phyloP scores from a whole-genome alignment of 2,797 vertebrate species.

The Epinephelus malabaricus region DNA sequence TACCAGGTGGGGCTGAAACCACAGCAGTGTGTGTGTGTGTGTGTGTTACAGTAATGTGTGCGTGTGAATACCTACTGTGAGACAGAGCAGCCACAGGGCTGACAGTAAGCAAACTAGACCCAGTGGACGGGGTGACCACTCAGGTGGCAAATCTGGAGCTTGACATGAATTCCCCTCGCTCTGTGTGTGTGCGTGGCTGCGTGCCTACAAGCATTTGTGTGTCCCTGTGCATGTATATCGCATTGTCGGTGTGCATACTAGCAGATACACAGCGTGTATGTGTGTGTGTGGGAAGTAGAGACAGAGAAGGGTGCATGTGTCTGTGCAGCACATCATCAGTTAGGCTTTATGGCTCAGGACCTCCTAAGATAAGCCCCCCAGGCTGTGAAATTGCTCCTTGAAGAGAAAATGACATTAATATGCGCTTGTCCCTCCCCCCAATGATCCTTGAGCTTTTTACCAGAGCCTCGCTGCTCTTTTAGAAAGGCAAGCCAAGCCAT shows the following conservation, averaged over 20 bases:
- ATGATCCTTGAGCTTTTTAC: constrained; percentile 77
- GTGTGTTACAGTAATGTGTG: constrained; percentile 13
- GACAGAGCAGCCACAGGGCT: constrained; percentile 68
- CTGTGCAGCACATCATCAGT: constrained; percentile 74
- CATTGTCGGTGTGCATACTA: constrained; percentile 52
- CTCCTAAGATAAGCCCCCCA: constrained; percentile 81
- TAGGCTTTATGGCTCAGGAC: constrained; percentile 78
- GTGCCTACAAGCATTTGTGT: constrained; percentile 36
- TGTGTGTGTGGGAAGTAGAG: constrained; percentile 27
- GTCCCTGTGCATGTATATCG: constrained; percentile 42
- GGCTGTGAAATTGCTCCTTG: constrained; percentile 85
- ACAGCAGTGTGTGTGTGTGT: constrained; percentile 19
- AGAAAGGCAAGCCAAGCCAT: constrained; percentile 73
- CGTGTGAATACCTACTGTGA: constrained; percentile 51
- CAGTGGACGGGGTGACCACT: constrained; percentile 77
- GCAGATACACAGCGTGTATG: constrained; percentile 36
- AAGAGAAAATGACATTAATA: constrained; percentile 86
- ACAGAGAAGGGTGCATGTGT: constrained; percentile 53
- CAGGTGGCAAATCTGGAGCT: constrained; percentile 83
- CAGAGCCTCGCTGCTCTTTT: constrained; percentile 76
- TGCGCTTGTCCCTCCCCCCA: constrained; percentile 71
- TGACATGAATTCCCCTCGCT: constrained; percentile 76
- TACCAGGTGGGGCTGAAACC: constrained; percentile 23
- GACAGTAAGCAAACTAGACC: constrained; percentile 82
- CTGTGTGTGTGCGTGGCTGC: not conserved